These are phyloP conservation scores for Theristicus caerulescens DNA, from an alignment of 2,113 vertebrate species.

Conservation along the genomic window DNA sequence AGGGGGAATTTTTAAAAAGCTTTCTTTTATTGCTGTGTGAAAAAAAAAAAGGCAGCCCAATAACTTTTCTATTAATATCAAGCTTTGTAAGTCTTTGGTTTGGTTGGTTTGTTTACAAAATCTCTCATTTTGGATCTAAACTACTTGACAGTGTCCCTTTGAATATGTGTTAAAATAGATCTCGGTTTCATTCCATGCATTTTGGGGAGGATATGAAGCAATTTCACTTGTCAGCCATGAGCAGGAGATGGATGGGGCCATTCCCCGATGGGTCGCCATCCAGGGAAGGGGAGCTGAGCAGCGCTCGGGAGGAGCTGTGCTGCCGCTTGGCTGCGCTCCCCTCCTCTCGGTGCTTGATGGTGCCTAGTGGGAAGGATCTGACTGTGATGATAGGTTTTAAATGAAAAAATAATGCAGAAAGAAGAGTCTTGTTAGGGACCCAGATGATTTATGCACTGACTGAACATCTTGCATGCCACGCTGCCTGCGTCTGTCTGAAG, in stretches of 20 bases:
- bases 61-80: slow-evolving; percentile 14
- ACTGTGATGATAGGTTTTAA: background rate
- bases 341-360: background rate
- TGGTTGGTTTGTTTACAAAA: background rate
- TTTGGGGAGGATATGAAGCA: background rate
- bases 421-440: background rate
- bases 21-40: background rate
- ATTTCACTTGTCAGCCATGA: background rate
- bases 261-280: background rate
- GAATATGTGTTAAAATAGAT: background rate
- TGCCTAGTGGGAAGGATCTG: background rate
- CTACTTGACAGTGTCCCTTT: background rate
- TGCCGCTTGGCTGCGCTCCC: rapidly evolving
- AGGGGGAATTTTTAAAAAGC: background rate
- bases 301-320: too few relatives aligned
- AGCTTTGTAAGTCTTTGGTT: background rate
- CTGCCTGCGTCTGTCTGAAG: background rate
- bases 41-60: background rate
- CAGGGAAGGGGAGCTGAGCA: background rate
- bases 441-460: background rate
- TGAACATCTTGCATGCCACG: rapidly evolving
- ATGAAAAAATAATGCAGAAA: background rate
- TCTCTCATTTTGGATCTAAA: background rate
- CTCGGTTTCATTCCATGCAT: background rate
- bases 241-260: slow-evolving; percentile 6